Percentiles rank a stretch among this genome's conserved stretches.
Evolutionary conservation across 2,113 vertebrate species (phyloP).

Genomic region (Pseudorhombus dupliciocellatus): DNA sequence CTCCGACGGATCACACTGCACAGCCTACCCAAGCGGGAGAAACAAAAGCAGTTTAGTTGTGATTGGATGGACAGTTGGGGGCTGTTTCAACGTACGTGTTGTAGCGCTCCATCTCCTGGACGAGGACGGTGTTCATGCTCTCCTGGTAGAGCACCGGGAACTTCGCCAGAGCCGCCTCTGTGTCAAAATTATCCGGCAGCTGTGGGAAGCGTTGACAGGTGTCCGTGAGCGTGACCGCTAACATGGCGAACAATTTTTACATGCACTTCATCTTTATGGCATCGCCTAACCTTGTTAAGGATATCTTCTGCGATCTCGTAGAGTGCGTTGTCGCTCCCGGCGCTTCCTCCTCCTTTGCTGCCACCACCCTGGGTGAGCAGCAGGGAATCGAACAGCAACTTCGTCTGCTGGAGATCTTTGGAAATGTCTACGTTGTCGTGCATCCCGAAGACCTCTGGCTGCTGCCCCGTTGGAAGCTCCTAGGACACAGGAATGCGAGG

Average conservation of each 20-base stretch:
- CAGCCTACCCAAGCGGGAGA: slow-evolving; percentile 79
- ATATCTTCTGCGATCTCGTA: slow-evolving; percentile 90
- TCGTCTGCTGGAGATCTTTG: slow-evolving; percentile 96
- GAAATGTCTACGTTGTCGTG: slow-evolving; percentile 98
- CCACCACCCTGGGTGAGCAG: slow-evolving; percentile 91
- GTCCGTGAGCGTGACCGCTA: not conserved
- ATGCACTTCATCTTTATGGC: too few species aligned
- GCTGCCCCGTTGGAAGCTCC: slow-evolving; percentile 88
- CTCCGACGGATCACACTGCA: slow-evolving; percentile 85
- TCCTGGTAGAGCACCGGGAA: slow-evolving; percentile 94
- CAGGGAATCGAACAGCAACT: slow-evolving; percentile 90
- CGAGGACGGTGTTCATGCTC: slow-evolving; percentile 97
- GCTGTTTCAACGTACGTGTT: slow-evolving; percentile 84
- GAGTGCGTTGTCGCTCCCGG: slow-evolving; percentile 85
- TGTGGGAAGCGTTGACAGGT: slow-evolving; percentile 44
- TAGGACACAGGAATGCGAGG: slow-evolving; percentile 57
- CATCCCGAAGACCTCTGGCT: slow-evolving; percentile 95
- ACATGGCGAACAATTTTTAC: not conserved
- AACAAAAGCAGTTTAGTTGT: not conserved
- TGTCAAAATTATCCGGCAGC: slow-evolving; percentile 92
- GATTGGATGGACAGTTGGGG: not conserved
- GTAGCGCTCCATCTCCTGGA: slow-evolving; percentile 98
- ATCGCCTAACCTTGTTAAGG: slow-evolving; percentile 85
- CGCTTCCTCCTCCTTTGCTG: slow-evolving; percentile 82
- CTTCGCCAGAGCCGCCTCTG: slow-evolving; percentile 84